A percentile compares a stretch with the other conserved stretches of the same genome.
Evolutionary conservation across 2,888 invertebrate species (phyloP).

Genomic region (Urechis unicinctus): DNA sequence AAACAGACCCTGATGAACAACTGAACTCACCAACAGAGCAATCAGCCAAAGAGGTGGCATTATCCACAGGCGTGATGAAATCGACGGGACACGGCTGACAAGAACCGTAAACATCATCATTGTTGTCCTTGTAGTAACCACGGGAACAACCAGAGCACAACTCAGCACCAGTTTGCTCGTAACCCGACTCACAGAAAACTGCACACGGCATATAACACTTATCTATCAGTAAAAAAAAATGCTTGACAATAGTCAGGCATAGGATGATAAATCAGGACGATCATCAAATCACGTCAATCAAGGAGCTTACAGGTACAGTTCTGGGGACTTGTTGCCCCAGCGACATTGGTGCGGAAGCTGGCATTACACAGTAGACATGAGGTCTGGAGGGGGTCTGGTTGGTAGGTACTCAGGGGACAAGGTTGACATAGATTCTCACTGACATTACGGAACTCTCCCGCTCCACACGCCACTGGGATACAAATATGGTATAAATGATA

Average conservation of each 20-base stretch:
- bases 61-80: not conserved
- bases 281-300: too few relatives aligned
- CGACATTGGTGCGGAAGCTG: not conserved
- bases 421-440: not conserved
- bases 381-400: not conserved
- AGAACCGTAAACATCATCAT: not conserved
- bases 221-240: too few relatives aligned
- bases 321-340: not conserved
- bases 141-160: not conserved
- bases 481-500: too few relatives aligned
- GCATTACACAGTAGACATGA: not conserved
- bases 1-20: too few relatives aligned
- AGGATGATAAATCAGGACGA: too few relatives aligned
- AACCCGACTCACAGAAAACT: not conserved
- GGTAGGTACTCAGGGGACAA: not conserved
- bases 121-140: not conserved
- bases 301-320: not conserved
- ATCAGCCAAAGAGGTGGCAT: not conserved
- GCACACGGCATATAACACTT: not conserved
- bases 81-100: not conserved
- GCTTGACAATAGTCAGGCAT: too few relatives aligned
- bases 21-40: not conserved
- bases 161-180: not conserved
- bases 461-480: not conserved
- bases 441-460: not conserved